Evolutionary conservation across 2,888 invertebrate genomes (phyloP).

Genomic region (Acanthosepion pharaonis): DNA sequence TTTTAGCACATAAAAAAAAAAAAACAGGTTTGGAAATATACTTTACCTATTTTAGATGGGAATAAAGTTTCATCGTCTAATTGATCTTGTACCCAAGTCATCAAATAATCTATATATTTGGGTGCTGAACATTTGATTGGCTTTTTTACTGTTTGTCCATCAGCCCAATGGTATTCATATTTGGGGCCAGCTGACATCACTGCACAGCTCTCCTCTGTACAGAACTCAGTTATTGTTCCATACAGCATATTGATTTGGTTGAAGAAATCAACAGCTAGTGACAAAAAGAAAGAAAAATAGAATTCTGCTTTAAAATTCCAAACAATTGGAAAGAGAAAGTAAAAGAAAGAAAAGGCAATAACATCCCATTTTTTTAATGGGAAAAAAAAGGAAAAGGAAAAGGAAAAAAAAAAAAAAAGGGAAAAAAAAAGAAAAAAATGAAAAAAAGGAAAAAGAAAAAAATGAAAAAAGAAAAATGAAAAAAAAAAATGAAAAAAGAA

Average conservation of each 20-base stretch:
- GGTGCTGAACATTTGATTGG: slow-evolving; percentile 99
- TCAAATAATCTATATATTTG: slow-evolving; percentile 98
- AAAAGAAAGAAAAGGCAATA: no score
- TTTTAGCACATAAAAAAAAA: neutral
- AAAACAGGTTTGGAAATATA: neutral
- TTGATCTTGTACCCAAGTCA: slow-evolving; percentile 99
- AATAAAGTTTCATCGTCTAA: slow-evolving; percentile 98
- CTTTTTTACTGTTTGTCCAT: slow-evolving; percentile 96
- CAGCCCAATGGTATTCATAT: slow-evolving; percentile 99
- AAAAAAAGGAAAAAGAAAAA: no score
- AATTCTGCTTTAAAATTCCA: neutral
- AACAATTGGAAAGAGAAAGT: neutral
- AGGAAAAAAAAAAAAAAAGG: no score
- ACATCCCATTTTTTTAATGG: no score
- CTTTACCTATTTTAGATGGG: slow-evolving; percentile 93
- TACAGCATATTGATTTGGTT: slow-evolving; percentile 99
- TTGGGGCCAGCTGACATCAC: slow-evolving; percentile 99
- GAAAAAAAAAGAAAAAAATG: no score
- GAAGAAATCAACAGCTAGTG: slow-evolving; percentile 97
- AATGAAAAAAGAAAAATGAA: no score
- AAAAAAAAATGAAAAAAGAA: no score
- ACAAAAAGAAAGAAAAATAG: slow-evolving; percentile 48
- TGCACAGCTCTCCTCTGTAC: slow-evolving; percentile 95
- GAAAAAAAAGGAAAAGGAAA: no score
- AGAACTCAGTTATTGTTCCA: slow-evolving; percentile 99